A percentile compares a stretch with the other conserved stretches of the same genome.
These are phyloP conservation scores for Stenodera caucasica DNA, from an alignment of 2,888 invertebrate species.

Conservation along the genomic window DNA sequence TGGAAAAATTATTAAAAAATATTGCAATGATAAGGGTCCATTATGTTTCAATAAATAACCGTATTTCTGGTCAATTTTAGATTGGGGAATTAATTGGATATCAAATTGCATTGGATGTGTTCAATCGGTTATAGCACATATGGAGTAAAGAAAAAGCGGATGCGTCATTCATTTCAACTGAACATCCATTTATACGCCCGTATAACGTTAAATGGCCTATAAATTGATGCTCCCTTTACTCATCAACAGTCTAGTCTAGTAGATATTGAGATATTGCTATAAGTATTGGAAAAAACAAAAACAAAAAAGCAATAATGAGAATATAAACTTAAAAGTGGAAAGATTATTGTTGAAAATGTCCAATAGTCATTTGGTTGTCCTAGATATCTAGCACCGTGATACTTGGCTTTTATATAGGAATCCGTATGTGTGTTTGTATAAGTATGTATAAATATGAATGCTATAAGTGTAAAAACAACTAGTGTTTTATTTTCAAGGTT, in stretches of 20 bases:
- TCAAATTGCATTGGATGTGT: conserved; percentile 28
- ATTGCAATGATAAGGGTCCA: conserved; percentile 17
- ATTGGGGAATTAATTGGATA: conserved; percentile 21
- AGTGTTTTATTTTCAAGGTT: conserved; percentile 5
- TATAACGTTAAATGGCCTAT: conserved; percentile 25
- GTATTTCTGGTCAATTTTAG: conserved; percentile 8
- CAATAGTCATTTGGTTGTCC: not conserved
- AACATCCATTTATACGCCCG: conserved; percentile 23
- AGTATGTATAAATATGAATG: conserved; percentile 7
- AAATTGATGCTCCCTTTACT: conserved; percentile 19
- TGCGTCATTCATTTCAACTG: conserved; percentile 26
- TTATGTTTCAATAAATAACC: conserved; percentile 17
- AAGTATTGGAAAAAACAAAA: not conserved
- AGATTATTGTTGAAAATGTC: not conserved
- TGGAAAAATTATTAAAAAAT: not conserved
- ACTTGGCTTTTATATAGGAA: not conserved
- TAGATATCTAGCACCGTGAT: not conserved
- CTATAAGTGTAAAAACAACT: conserved; percentile 1
- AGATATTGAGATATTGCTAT: not conserved
- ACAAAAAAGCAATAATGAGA: not conserved
- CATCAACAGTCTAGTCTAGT: conserved; percentile 8
- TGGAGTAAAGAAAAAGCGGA: conserved; percentile 22
- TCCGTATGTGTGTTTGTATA: no score
- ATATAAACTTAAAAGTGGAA: not conserved
- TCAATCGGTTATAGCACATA: conserved; percentile 25